Conservation (phyloP, 1,140 invertebrate genomes). For the Apis mellifera region Amel_HAv3.1 CM009933.2:10046001-10046500, state of each 20-base stretch:
- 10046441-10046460: neutral
- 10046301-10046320: neutral
- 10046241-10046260: slow-evolving; percentile 79
- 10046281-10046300: slow-evolving; percentile 30
- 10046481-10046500: slow-evolving; percentile 25
- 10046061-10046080: slow-evolving; percentile 77
- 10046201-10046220: slow-evolving; percentile 69
- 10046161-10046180: slow-evolving; percentile 68
- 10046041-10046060: slow-evolving; percentile 77
- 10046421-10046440: neutral
- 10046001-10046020: slow-evolving; percentile 71
- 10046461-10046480: neutral
- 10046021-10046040: slow-evolving; percentile 72
- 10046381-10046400: neutral
- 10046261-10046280: slow-evolving; percentile 68
- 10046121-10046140: slow-evolving; percentile 25
- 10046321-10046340: slow-evolving; percentile 13
- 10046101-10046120: slow-evolving; percentile 39
- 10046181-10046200: slow-evolving; percentile 68
- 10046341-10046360: neutral
- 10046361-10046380: slow-evolving; percentile 1
- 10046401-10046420: neutral
- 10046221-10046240: slow-evolving; percentile 77
- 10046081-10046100: slow-evolving; percentile 80
- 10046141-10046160: slow-evolving; percentile 59